A percentile compares a stretch with the other conserved stretches of the same genome.
Conservation (phyloP, 2,797 vertebrate genomes). For the Enoplosus armatus region DNA sequence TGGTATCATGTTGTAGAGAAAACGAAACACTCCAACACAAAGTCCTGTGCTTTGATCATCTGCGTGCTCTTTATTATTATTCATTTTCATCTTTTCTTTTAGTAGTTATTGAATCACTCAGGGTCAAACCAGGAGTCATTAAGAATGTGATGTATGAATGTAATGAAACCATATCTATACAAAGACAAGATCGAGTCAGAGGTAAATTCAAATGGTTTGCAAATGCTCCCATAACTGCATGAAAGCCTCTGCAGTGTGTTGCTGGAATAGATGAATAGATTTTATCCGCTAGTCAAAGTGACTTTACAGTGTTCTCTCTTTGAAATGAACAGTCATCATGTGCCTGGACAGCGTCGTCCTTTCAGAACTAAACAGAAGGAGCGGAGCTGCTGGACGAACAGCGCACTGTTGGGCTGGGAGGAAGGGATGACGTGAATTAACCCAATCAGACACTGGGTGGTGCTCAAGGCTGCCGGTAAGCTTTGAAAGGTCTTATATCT, state of each 20-base stretch:
- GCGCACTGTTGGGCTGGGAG: background rate
- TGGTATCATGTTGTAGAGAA: too few species aligned
- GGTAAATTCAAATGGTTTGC: constrained; percentile 1
- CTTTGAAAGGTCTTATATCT: too few species aligned
- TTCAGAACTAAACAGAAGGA: constrained; percentile 1
- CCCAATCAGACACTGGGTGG: background rate
- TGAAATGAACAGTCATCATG: background rate
- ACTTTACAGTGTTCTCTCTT: constrained; percentile 3
- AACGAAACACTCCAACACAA: too few species aligned
- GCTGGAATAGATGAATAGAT: background rate
- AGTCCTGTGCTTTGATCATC: too few species aligned
- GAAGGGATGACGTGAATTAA: background rate
- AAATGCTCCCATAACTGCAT: background rate
- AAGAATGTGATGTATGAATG: background rate
- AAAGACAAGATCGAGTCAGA: background rate
- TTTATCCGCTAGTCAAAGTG: background rate
- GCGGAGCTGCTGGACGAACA: constrained; percentile 2
- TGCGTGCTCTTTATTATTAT: too few species aligned
- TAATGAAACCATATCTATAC: background rate
- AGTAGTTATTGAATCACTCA: background rate
- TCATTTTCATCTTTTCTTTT: too few species aligned
- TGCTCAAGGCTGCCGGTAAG: background rate
- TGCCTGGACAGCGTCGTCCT: background rate
- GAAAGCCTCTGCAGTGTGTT: background rate
- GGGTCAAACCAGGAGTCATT: background rate